Evolutionary conservation across 2,888 invertebrate species (phyloP).

Genomic region (Yponomeuta plumbellus): DNA sequence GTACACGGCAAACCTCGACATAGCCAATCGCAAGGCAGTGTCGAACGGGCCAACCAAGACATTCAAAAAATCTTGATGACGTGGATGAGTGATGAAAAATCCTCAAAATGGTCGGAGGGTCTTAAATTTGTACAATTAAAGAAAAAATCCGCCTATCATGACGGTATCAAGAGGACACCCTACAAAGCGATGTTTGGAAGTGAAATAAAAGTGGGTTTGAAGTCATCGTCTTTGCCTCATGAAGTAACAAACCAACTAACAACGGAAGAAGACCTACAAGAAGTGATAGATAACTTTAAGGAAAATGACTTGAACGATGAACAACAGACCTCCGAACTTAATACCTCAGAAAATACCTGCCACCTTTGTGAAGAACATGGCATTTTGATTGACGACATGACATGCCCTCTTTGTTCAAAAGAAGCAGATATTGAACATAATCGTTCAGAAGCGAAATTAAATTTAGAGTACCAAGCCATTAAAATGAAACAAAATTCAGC

Average conservation of each 20-base stretch:
- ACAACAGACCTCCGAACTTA: too few relatives aligned
- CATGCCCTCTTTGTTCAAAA: too few relatives aligned
- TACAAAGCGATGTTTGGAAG: conserved; percentile 36
- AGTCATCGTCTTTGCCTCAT: conserved; percentile 14
- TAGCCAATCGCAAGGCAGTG: conserved; percentile 33
- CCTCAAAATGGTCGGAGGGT: conserved; percentile 40
- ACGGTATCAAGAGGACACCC: conserved; percentile 34
- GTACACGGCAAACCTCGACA: conserved; percentile 39
- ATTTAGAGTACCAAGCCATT: neutral
- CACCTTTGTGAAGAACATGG: too few relatives aligned
- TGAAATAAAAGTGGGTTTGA: conserved; percentile 18
- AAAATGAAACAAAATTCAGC: conserved; percentile 23
- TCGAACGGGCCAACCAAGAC: conserved; percentile 36
- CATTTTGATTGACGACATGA: too few relatives aligned
- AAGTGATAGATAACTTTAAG: too few relatives aligned
- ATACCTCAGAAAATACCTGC: too few relatives aligned
- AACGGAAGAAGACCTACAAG: neutral
- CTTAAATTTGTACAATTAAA: conserved; percentile 38
- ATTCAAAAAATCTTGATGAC: conserved; percentile 35
- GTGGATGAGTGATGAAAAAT: conserved; percentile 37
- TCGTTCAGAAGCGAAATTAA: too few relatives aligned
- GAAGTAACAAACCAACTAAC: conserved; percentile 9
- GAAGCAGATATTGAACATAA: too few relatives aligned
- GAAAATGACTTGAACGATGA: too few relatives aligned
- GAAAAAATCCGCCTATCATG: conserved; percentile 38